Evolutionary conservation across 1,140 invertebrate genomes (phyloP).

Genomic region (Drosophila auraria): DNA sequence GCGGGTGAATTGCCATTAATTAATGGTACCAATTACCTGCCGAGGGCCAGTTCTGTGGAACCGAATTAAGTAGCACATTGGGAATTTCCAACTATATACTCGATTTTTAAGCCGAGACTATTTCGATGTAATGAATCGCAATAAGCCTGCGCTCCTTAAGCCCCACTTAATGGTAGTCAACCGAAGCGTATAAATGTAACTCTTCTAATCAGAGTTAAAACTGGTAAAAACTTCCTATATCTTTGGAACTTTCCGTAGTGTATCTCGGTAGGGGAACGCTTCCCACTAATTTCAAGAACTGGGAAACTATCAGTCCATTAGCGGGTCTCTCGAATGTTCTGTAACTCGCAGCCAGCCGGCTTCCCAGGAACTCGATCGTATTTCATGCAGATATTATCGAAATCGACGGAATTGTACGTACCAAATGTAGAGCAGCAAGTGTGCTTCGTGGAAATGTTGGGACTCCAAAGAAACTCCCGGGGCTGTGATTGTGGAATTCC

Average conservation of each 20-base stretch:
- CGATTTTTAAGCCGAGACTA: background rate
- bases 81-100: background rate
- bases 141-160: background rate
- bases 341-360: background rate
- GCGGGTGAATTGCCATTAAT: conserved; percentile 1
- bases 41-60: background rate
- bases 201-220: background rate
- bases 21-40: background rate
- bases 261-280: no score
- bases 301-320: no score
- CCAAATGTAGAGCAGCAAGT: conserved; percentile 2
- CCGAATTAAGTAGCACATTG: background rate
- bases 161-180: background rate
- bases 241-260: no score
- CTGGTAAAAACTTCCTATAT: no score
- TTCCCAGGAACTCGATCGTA: conserved; percentile 2
- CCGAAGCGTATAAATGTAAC: background rate
- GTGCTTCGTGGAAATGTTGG: background rate
- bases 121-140: background rate
- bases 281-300: no score
- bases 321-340: no score
- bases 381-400: conserved; percentile 1
- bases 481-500: conserved; percentile 2
- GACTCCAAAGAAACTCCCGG: background rate
- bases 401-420: background rate